Evolutionary conservation across 2,888 invertebrate genomes (phyloP).

Genomic region (Torymus aiolomorphi): DNA sequence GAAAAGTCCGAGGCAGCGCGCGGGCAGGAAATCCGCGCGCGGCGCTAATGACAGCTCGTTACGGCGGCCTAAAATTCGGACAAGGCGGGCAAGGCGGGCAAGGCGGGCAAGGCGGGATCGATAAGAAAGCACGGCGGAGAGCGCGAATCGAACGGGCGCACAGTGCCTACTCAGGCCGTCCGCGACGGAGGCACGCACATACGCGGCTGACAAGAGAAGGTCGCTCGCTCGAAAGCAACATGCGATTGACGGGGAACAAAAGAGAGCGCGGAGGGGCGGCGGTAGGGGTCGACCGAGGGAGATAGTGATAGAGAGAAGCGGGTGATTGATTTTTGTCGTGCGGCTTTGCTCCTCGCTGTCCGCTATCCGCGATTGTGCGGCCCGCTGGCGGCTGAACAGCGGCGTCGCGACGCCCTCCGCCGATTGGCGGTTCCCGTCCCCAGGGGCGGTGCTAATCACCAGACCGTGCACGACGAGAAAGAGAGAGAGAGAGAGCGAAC

Average conservation of each 20-base stretch:
- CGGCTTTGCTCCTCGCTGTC: conserved; percentile 71
- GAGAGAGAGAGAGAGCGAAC: conserved; percentile 26
- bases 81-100: background rate
- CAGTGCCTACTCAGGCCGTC: background rate
- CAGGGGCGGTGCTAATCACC: conserved; percentile 75
- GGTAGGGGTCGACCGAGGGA: conserved; percentile 37
- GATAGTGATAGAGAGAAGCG: conserved; percentile 63
- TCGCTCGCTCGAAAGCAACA: conserved; percentile 31
- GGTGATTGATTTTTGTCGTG: conserved; percentile 76
- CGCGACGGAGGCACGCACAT: conserved; percentile 24
- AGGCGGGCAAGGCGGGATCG: conserved; percentile 3
- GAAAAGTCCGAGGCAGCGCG: background rate
- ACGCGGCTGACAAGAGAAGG: conserved; percentile 29
- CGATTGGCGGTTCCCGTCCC: conserved; percentile 75
- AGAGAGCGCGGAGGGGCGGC: conserved; percentile 44
- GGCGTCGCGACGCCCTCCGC: conserved; percentile 74
- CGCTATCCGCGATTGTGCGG: conserved; percentile 69
- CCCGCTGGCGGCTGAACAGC: conserved; percentile 65
- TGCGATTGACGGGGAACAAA: conserved; percentile 58
- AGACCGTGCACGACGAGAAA: conserved; percentile 69
- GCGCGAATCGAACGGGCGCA: conserved; percentile 18
- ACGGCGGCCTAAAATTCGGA: background rate
- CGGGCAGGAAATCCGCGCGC: too few species aligned
- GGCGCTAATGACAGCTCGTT: background rate
- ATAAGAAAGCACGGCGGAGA: conserved; percentile 16